Percentiles rank a stretch among this genome's conserved stretches.
Conservation (phyloP, 2,888 invertebrate species). For the Campaea margaritaria region DNA sequence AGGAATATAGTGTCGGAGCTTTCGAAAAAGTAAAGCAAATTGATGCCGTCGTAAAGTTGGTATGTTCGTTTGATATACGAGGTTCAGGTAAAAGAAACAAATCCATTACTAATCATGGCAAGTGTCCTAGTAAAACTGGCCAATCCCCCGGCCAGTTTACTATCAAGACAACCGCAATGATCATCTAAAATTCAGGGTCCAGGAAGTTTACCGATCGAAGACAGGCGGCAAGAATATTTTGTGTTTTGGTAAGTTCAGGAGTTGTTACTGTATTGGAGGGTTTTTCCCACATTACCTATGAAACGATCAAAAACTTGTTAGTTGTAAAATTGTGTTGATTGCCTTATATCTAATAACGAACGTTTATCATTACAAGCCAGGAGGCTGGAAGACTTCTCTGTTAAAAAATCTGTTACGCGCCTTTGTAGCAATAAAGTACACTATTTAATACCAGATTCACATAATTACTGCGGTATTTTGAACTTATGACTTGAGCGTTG, state of each 20-base stretch:
- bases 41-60: constrained; percentile 2
- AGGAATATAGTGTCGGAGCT: background rate
- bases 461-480: no score
- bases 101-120: constrained; percentile 33
- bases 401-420: no score
- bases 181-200: constrained; percentile 45
- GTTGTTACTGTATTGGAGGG: background rate
- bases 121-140: constrained; percentile 21
- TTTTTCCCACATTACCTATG: no score
- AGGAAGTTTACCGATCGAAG: constrained; percentile 31
- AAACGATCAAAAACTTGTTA: no score
- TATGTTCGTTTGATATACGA: constrained; percentile 1
- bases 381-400: no score
- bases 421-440: no score
- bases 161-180: constrained; percentile 37
- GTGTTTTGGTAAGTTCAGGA: background rate
- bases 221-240: constrained; percentile 18
- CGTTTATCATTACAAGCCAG: no score
- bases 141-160: constrained; percentile 28
- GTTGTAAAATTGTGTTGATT: no score
- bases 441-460: no score
- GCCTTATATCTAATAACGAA: no score
- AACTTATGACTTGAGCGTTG: no score
- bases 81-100: constrained; percentile 3
- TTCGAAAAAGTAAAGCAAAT: background rate